A percentile compares a stretch with the other conserved stretches of the same genome.
These are phyloP conservation scores for Drosophila azteca DNA, from an alignment of 1,140 invertebrate genomes.

Conservation along the genomic window DNA sequence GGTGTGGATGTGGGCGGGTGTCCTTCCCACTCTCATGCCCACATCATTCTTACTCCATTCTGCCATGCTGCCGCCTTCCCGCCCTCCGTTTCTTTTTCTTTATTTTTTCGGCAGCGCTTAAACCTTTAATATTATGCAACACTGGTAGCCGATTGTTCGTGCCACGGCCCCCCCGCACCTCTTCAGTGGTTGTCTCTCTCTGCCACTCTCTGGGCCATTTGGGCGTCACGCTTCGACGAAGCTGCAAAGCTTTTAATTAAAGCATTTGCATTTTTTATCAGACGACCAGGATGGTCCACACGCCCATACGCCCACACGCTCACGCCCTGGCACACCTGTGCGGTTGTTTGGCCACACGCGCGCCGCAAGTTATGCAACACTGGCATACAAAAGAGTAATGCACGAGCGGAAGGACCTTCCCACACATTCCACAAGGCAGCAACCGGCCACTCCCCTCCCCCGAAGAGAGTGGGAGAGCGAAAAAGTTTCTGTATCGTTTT, in stretches of 20 bases:
- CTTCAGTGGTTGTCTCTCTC: background rate
- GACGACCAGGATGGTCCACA: conserved; percentile 19
- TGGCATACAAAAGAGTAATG: conserved; percentile 28
- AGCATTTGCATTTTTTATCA: conserved; percentile 79
- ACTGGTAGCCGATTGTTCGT: conserved; percentile 7
- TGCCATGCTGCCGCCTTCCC: background rate
- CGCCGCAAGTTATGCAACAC: conserved; percentile 73
- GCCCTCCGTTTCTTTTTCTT: background rate
- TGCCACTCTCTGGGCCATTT: conserved; percentile 13
- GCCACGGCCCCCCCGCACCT: background rate
- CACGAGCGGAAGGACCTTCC: background rate
- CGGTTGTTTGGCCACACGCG: conserved; percentile 58
- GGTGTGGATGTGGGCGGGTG: conserved; percentile 2
- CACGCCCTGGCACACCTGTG: conserved; percentile 47
- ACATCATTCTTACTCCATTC: background rate
- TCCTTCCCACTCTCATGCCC: background rate
- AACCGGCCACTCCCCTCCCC: no score
- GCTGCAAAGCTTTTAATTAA: conserved; percentile 80
- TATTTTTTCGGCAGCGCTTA: conserved; percentile 26
- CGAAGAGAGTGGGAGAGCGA: no score
- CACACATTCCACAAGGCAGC: conserved; percentile 20
- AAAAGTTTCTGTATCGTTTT: conserved; percentile 31
- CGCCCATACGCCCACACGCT: background rate
- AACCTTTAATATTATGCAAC: conserved; percentile 60
- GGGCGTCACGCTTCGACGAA: conserved; percentile 56